Evolutionary conservation across 2,888 invertebrate species (phyloP), one percentile per base, ranked within the genome.

Genomic region (Agrochola lota): DNA sequence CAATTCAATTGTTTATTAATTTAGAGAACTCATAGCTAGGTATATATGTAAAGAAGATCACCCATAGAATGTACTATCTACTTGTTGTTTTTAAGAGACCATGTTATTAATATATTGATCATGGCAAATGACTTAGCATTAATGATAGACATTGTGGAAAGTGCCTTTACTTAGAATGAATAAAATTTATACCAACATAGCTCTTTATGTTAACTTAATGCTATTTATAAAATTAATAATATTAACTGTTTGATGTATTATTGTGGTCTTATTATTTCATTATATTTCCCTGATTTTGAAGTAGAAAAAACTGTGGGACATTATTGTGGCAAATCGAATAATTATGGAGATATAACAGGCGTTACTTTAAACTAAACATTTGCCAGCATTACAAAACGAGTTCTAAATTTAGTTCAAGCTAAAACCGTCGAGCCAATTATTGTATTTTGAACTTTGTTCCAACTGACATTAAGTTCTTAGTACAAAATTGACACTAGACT

Each of bases 201-300:
- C 95, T 96, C 96, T 96, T 96, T 96, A 96, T 96, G 96, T 96
- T 96, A 95, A 95, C 94, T 95, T 95, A 94, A 96, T 95, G 95
- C 96, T 96, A 96, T 96, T 96, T 96, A 96, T 95, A 95, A 95
- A 95, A 95, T 94, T 94, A 95, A 96, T 96, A 96, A 96, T 95
- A 96, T 96, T 96, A 96, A 96, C 94, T 96, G 96, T 96, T 96
- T 96, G 95, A 96, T 96, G 96, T 95, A 90, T 87, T 84, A 87
- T 81, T 90, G 90, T 92, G 88, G 92, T 91, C 86, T 94, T 94
- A 85, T 88, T 87, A 87, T 85, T 88, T 81, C 71, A 68, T 71
- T 70, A 30, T 15, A 79, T 57, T 74, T 83, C 85, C 76, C 43
- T 30, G 30, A 71, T 57, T n/a, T 46, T 49, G 9, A 59, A 26